Base-by-base conservation (phyloP, 2,113 vertebrate species). In the Sinocyclocheilus anophthalmus region DNA sequence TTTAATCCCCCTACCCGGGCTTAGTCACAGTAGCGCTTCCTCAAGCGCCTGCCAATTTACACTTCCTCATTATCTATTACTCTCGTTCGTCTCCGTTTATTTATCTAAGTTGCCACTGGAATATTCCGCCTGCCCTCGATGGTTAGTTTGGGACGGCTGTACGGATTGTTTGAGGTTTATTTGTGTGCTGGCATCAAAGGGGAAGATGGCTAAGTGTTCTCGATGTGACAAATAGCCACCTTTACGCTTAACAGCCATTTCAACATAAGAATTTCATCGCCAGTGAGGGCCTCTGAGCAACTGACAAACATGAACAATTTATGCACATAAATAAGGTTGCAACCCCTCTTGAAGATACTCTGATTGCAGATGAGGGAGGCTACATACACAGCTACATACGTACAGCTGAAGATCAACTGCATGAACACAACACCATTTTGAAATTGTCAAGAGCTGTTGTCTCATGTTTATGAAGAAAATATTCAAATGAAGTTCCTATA, bases 11-110 rank as follows among this genome's bases (percentile, higher is more conserved):
- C 86, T 83, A 86, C 65, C 82, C 70, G 12, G 83, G 86, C 87
- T 92, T 88, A 91, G 91, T 86, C 89, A 90, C 90, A 90, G 88
- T 79, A 80, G 65, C 50, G 86, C 80, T 86, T 85, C 85, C 84
- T 86, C 81, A 55, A 84, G 85, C 48, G 73, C 75, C 79, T 90
- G 91, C 90, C 89, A 90, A 91, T 89, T 91, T 88, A 88, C 72
- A 72, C 67, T 82, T 76, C 72, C 86, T 91, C 90, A 88, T 91
- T 90, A 91, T 88, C 85, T 77, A 86, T 83, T 65, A 59, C 70
- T 48, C 76, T 37, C 9, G 3, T 22, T 48, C 53, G 83, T 30
- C 42, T 70, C 75, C 45, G 72, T 84, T 87, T 81, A 86, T 88
- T 85, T 86, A 88, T 89, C 83, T 67, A 45, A 50, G 70, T 72